phyloP scores from a whole-genome alignment of 2,797 vertebrate species.

The Picus viridis region DNA sequence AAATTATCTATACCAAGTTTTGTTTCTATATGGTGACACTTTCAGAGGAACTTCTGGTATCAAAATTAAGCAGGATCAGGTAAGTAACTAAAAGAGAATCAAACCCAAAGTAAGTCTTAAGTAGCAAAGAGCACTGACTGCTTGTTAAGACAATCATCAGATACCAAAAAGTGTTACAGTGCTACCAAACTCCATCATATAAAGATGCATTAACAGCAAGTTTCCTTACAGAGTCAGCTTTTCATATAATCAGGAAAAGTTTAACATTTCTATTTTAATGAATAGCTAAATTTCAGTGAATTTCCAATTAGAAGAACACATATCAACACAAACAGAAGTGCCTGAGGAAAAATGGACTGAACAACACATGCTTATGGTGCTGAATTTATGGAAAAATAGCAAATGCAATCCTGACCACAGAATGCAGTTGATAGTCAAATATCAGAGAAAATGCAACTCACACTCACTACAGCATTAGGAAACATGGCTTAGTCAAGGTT shows the following conservation, averaged over 20 bases:
- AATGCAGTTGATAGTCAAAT: not conserved
- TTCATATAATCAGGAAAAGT: not conserved
- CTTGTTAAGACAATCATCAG: not conserved
- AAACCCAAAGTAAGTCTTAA: not conserved
- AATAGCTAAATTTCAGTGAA: not conserved
- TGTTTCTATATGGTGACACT: not conserved
- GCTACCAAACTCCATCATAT: not conserved
- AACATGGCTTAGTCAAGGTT: not conserved
- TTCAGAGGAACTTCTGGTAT: not conserved
- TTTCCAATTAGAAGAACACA: constrained; percentile 13
- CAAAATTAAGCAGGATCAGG: not conserved
- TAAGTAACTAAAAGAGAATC: not conserved
- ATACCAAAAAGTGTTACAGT: not conserved
- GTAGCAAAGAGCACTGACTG: not conserved
- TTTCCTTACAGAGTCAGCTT: not conserved
- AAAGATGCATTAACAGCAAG: not conserved
- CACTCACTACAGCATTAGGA: not conserved
- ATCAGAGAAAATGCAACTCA: not conserved
- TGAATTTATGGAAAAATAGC: not conserved
- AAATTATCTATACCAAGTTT: not conserved
- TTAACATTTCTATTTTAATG: not conserved
- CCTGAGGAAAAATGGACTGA: not conserved
- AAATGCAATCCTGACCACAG: not conserved
- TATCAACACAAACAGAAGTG: not conserved
- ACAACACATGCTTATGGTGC: not conserved